These are phyloP conservation scores for Lepidocolaptes lacrymiger DNA, from an alignment of 2,797 vertebrate genomes.

Conservation along the genomic window DNA sequence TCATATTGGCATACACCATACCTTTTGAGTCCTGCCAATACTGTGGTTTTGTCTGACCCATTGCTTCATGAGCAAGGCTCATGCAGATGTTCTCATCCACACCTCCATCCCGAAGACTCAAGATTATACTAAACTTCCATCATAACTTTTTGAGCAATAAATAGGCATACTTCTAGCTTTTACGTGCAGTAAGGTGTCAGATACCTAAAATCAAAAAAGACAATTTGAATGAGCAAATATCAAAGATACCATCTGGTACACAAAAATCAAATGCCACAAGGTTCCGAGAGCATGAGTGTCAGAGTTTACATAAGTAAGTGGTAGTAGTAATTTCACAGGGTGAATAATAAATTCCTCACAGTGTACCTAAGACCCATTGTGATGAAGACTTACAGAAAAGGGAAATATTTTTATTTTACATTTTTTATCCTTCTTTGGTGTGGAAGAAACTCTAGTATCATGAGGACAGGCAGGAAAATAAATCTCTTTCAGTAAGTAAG, in stretches of 20 bases:
- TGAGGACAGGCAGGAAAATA: neutral
- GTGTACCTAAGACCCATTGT: neutral
- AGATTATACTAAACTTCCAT: neutral
- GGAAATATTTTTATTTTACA: neutral
- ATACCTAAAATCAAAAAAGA: neutral
- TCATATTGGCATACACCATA: slow-evolving; percentile 14
- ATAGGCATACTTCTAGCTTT: neutral
- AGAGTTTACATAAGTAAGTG: neutral
- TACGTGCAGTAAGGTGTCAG: neutral
- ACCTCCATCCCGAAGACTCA: neutral
- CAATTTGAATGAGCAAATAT: neutral
- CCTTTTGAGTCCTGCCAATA: slow-evolving; percentile 11
- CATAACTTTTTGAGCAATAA: neutral
- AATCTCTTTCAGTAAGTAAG: neutral
- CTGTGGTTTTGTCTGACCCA: neutral
- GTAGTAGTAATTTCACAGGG: neutral
- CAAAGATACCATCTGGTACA: neutral
- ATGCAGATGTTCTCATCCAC: slow-evolving; percentile 6
- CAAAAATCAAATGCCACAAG: neutral
- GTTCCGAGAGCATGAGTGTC: neutral
- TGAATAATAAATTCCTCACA: neutral
- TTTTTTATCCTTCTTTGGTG: slow-evolving; percentile 38
- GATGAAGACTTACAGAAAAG: neutral
- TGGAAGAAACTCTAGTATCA: neutral
- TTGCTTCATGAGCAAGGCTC: neutral